These are phyloP conservation scores for Nasonovia ribisnigri DNA, from an alignment of 2,888 invertebrate species.

Conservation along the genomic window DNA sequence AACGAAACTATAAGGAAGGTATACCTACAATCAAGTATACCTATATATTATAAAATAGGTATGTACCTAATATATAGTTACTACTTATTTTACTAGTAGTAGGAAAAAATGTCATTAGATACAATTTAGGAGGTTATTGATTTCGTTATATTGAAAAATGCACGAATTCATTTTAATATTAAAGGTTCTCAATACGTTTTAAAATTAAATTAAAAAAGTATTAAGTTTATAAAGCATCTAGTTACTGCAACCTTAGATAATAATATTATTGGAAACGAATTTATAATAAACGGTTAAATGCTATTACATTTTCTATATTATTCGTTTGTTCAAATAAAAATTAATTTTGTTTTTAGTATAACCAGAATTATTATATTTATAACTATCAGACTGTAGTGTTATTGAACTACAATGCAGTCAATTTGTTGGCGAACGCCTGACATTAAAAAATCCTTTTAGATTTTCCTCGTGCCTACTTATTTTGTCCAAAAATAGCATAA, in stretches of 20 bases:
- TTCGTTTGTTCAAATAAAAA: background rate
- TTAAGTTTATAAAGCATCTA: background rate
- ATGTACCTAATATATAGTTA: background rate
- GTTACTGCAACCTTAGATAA: background rate
- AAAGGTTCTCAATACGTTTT: background rate
- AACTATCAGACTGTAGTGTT: background rate
- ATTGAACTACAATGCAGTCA: background rate
- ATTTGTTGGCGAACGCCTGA: background rate
- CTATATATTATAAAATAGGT: background rate
- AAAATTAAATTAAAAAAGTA: constrained; percentile 2
- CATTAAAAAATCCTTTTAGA: background rate
- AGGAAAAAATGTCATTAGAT: background rate
- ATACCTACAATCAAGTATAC: background rate
- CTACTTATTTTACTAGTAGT: background rate
- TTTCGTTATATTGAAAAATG: background rate
- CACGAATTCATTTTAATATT: background rate
- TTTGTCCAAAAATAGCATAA: background rate
- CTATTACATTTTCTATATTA: background rate
- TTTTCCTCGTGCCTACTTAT: background rate
- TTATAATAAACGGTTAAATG: background rate
- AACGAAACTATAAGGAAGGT: background rate
- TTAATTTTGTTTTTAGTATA: background rate
- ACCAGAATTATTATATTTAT: no score
- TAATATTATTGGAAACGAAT: background rate
- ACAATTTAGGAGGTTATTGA: background rate